Base-by-base conservation (phyloP, 2,113 vertebrate genomes). In the Embiotoca jacksoni region DNA sequence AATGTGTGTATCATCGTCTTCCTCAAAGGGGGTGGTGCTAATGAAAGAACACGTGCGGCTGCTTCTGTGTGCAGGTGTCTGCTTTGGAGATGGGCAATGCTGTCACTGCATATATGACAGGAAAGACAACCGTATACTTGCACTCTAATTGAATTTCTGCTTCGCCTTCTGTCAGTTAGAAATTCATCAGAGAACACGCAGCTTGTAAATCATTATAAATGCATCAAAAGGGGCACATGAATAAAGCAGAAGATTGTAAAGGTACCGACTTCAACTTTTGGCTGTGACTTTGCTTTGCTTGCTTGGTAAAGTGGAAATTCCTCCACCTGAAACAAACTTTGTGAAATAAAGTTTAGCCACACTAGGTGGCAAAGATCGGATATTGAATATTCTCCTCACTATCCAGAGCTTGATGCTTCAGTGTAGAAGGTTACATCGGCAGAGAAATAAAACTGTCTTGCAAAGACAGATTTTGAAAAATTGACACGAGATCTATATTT, bases 261-360 rank as follows among this genome's bases (percentile, higher is more conserved):
- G 41, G 13, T 44, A 44, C 41, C 13, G 13, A 44, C 41, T 44
- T 9, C 41, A 9, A 6, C 8, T 44, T 16, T 50, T 50, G 14
- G 49, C 49, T 50, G 15, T 16, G 49, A 16, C 41, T 23, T 23
- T 23, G 23, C 23, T 23, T 23, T 23, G 23, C 23, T 23, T 23
- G 23, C 23, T 41, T 41, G 39, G 10, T 41, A 41, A 44, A 44
- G 3, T 44, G 10, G 41, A 9, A 44, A 44, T 44, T 11, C 49
- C 15, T 30, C 32, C 23, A 23, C 37, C 60, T 31, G 52, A 81
- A 84, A 67, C 50, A 1, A 63, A 75, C 36, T 47, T 74, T 71
- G 50, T 67, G 35, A 67, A 81, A 58, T 74, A 46, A 59, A 68
- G 52, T 74, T 69, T 56, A 66, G 31, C 52, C 30, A 62, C 11